phyloP scores from a whole-genome alignment of 2,113 vertebrate species.

The Diadophis punctatus region DNA sequence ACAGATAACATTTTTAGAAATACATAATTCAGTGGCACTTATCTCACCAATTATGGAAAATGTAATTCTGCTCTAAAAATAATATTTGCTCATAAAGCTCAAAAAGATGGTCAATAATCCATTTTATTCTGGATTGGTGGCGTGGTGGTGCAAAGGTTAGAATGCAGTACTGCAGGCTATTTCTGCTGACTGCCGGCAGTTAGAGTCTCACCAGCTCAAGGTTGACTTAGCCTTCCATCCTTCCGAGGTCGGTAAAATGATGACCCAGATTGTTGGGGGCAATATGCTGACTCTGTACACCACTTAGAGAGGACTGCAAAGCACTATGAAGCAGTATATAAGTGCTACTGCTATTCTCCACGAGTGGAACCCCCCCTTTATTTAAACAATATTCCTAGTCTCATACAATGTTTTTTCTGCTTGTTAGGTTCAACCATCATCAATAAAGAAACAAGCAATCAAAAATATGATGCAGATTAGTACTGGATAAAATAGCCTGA shows the following conservation, averaged over 20 bases:
- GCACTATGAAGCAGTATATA: too few species aligned
- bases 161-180: too few species aligned
- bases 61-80: not conserved
- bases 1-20: not conserved
- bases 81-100: not conserved
- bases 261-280: too few species aligned
- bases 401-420: not conserved
- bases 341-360: not conserved
- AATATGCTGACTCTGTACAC: too few species aligned
- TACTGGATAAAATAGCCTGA: not conserved
- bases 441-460: not conserved
- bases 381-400: not conserved
- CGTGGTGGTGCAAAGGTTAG: too few species aligned
- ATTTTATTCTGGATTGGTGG: not conserved
- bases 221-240: too few species aligned
- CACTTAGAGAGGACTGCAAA: too few species aligned
- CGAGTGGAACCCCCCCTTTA: not conserved
- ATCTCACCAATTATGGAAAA: not conserved
- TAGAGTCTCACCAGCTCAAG: too few species aligned
- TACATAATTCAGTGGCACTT: not conserved
- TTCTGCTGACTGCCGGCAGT: too few species aligned
- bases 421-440: not conserved
- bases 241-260: too few species aligned
- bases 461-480: not conserved
- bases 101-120: not conserved